These are phyloP conservation scores for Geotrypetes seraphini DNA, from an alignment of 2,797 vertebrate genomes.

Conservation along the genomic window DNA sequence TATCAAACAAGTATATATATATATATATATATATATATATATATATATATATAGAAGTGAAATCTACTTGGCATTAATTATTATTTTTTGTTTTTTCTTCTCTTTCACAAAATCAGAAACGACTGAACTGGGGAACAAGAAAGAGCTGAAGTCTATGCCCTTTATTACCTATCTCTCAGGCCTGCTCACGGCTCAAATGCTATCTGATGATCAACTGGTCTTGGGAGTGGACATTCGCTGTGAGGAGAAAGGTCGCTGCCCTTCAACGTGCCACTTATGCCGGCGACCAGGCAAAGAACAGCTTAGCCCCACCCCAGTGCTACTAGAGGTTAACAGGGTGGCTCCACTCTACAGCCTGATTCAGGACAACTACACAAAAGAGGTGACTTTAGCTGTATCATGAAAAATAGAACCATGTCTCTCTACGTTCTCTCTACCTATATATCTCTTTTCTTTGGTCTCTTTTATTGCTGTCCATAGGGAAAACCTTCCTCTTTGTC, in stretches of 20 bases:
- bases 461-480: accelerated
- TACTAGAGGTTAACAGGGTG: conserved; percentile 84
- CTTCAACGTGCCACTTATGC: conserved; percentile 85
- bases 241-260: conserved; percentile 88
- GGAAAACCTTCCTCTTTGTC: neutral
- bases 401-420: neutral
- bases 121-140: conserved; percentile 78
- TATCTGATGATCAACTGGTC: conserved; percentile 83
- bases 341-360: conserved; percentile 86
- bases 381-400: conserved; percentile 82
- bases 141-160: conserved; percentile 85
- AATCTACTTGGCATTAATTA: no score
- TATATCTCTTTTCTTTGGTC: neutral
- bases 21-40: no score
- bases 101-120: conserved; percentile 59
- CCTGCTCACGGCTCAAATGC: conserved; percentile 84
- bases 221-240: conserved; percentile 87
- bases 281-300: conserved; percentile 75
- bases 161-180: conserved; percentile 93
- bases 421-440: neutral
- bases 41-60: no score
- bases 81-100: no score
- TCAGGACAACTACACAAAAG: conserved; percentile 87
- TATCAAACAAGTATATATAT: no score
- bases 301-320: conserved; percentile 74